These are phyloP conservation scores for Margarornis squamiger DNA, from an alignment of 2,797 vertebrate species.

Conservation along the genomic window DNA sequence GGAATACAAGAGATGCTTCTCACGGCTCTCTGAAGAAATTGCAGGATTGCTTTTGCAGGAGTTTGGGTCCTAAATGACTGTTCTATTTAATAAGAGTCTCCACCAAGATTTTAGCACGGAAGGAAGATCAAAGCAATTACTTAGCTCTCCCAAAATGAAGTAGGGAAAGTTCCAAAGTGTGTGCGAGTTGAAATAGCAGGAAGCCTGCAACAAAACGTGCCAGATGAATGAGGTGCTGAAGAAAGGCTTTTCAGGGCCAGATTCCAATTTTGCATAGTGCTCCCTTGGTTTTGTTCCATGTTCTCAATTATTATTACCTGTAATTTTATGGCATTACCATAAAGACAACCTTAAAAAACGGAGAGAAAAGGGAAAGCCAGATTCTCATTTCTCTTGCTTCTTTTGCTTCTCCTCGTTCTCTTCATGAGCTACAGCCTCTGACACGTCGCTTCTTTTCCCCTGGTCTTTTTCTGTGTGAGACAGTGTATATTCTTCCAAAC, in stretches of 20 bases:
- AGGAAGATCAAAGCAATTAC: slow-evolving; percentile 29
- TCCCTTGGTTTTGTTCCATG: slow-evolving; percentile 48
- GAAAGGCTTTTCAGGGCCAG: slow-evolving; percentile 3
- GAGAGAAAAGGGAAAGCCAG: not conserved
- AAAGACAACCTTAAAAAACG: not conserved
- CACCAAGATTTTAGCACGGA: not conserved
- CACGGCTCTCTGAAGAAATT: not conserved
- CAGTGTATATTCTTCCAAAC: slow-evolving; percentile 39
- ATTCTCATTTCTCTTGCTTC: not conserved
- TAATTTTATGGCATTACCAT: not conserved
- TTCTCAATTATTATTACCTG: not conserved
- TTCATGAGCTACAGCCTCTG: not conserved
- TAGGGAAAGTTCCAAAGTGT: not conserved
- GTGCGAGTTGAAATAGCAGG: not conserved
- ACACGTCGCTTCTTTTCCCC: not conserved
- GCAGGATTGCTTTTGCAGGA: slow-evolving; percentile 6
- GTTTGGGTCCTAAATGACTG: not conserved
- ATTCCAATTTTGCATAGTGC: slow-evolving; percentile 45
- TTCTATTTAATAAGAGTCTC: not conserved
- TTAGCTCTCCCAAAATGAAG: not conserved
- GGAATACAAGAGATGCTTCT: not conserved
- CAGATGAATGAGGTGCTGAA: slow-evolving; percentile 19
- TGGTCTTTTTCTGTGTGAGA: slow-evolving; percentile 4
- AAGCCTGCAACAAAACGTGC: not conserved
- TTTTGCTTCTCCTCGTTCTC: not conserved